Evolutionary conservation across 1,140 invertebrate genomes (phyloP), one percentile per base, ranked within the genome.

Genomic region (Tetranychus cinnabarinus): DNA sequence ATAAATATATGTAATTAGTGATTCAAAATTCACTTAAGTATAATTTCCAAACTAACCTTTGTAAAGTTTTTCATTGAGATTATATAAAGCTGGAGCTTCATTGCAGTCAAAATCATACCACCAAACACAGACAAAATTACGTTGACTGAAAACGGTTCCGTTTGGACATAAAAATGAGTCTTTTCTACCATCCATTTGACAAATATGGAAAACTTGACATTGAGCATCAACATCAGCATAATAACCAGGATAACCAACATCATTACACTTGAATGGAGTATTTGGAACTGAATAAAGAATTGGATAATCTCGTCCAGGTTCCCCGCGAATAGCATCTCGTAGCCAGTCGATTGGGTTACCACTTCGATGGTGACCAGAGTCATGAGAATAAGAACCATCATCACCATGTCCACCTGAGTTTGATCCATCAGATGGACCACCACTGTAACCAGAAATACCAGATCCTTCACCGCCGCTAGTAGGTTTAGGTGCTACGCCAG

Each of bases 31-130:
- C 15, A 50, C 4, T 50, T 50, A n/a, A n/a, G 5, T 10, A 15
- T 31, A n/a, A 7, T 46, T 46, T 46, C 15, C 15, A 10, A 7
- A 50, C 23, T 10, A 31, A 50, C 48, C 48, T 60, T 60, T 54
- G 23, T 67, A 67, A 23, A 70, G 66, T 39, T 72, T 68, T 33
- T 70, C 72, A 63, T 77, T 76, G 6, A 75, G 65, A 0, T 69
- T 70, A 66, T 83, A 66, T 82, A 77, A 8, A 76, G 77, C 65
- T 81, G 67, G 61, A 2, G 76, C 72, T 31, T 72, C 65, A 10
- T 68, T 76, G 62, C 79, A 89, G 68, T 88, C 81, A 0, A 88
- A 86, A 69, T 89, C 89, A 73, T 88, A 88, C 86, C 86, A 89
- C 86, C 86, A 90, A 69, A 90, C 87, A 66, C 88, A 90, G 35